These are phyloP conservation scores for Drosophila tsacasi DNA, from an alignment of 1,140 invertebrate genomes.

Conservation along the genomic window DNA sequence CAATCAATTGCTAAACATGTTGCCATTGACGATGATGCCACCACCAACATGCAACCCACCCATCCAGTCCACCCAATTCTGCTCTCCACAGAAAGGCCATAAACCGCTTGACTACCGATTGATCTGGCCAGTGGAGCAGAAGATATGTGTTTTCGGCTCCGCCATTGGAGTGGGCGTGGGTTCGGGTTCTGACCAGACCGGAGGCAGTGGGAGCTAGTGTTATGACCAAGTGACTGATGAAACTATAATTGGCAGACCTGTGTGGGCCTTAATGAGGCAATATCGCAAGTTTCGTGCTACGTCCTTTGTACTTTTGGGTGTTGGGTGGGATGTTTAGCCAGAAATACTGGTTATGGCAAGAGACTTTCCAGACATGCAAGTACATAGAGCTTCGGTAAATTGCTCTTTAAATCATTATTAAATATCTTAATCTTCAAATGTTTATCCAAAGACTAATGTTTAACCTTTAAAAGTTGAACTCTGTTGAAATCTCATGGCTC, in stretches of 20 bases:
- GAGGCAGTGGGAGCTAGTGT: not conserved
- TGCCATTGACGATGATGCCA: slow-evolving; percentile 51
- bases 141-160: slow-evolving; percentile 36
- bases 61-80: not conserved
- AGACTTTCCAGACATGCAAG: too few relatives aligned
- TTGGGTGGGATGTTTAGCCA: not conserved
- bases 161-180: not conserved
- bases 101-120: slow-evolving; percentile 57
- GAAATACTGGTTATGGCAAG: too few relatives aligned
- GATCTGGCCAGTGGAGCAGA: slow-evolving; percentile 31
- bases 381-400: fast-evolving
- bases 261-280: slow-evolving; percentile 23
- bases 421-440: not conserved
- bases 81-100: slow-evolving; percentile 44
- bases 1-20: slow-evolving; percentile 69
- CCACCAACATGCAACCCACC: not conserved
- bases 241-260: slow-evolving; percentile 36
- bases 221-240: slow-evolving; percentile 36
- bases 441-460: not conserved
- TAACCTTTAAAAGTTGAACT: not conserved
- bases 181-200: not conserved
- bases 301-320: not conserved
- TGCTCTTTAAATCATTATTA: not conserved
- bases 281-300: not conserved
- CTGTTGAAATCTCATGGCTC: not conserved